These are phyloP conservation scores for Ambastaia sidthimunki DNA, from an alignment of 2,797 vertebrate species.

Conservation along the genomic window DNA sequence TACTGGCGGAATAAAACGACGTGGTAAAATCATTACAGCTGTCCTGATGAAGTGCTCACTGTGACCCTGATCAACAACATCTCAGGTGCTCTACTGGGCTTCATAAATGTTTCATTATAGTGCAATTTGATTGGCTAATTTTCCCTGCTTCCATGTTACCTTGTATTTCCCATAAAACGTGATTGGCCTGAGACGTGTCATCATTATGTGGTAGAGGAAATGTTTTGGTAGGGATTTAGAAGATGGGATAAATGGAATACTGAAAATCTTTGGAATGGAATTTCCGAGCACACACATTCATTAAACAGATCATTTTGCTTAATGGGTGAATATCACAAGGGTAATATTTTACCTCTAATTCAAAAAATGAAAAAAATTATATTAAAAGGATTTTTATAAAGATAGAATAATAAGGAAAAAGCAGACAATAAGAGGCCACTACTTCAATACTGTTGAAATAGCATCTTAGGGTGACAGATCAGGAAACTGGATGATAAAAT, in stretches of 20 bases:
- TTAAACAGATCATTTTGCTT: too few species aligned
- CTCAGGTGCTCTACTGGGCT: constrained; percentile 74
- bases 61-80: constrained; percentile 70
- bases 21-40: constrained; percentile 79
- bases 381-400: too few species aligned
- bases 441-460: too few species aligned
- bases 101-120: constrained; percentile 73
- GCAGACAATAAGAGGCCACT: too few species aligned
- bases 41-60: constrained; percentile 71
- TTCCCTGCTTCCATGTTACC: constrained; percentile 65
- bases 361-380: too few species aligned
- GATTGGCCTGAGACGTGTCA: constrained; percentile 46
- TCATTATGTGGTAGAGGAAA: constrained; percentile 11
- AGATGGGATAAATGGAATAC: constrained; percentile 5
- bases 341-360: too few species aligned
- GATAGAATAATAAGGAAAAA: too few species aligned
- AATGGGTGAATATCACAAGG: too few species aligned
- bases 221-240: not conserved
- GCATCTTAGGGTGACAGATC: too few species aligned
- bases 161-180: constrained; percentile 66
- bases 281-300: not conserved
- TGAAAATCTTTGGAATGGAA: not conserved
- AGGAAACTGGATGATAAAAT: too few species aligned
- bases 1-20: constrained; percentile 75
- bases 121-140: constrained; percentile 68